Evolutionary conservation across 2,888 invertebrate genomes (phyloP).

Genomic region (Drosophila nr. perissopoda): DNA sequence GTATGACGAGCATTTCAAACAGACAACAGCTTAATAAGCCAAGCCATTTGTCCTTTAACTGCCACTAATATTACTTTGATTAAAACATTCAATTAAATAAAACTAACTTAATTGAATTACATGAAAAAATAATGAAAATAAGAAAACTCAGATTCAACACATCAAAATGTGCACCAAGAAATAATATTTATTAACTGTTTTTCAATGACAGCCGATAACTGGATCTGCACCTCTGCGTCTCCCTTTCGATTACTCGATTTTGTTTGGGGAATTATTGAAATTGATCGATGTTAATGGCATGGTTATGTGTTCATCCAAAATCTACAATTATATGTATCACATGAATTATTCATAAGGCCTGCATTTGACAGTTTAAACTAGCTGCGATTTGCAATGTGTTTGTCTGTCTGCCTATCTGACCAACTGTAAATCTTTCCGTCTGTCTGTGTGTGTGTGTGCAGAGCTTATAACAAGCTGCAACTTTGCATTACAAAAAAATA

Average conservation of each 20-base stretch:
- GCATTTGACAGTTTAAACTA: conserved; percentile 34
- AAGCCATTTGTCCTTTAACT: background rate
- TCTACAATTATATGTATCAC: background rate
- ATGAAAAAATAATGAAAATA: background rate
- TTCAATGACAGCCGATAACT: background rate
- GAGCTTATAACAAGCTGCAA: conserved; percentile 15
- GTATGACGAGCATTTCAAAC: background rate
- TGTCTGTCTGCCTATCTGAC: background rate
- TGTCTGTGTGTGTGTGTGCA: background rate
- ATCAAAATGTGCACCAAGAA: background rate
- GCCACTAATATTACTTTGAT: background rate
- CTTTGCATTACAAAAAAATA: conserved; percentile 20
- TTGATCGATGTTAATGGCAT: background rate
- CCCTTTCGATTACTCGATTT: background rate
- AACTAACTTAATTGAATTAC: background rate
- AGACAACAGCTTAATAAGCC: background rate
- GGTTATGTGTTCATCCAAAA: conserved; percentile 6
- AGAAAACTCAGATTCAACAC: background rate
- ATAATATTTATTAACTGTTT: background rate
- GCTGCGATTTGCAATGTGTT: conserved; percentile 15
- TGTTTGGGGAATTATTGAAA: background rate
- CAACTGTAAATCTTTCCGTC: background rate
- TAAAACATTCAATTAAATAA: background rate
- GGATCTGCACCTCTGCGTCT: background rate
- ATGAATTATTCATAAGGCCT: conserved; percentile 25